phyloP scores from a whole-genome alignment of 2,888 invertebrate species.

The Harpalus rubripes region DNA sequence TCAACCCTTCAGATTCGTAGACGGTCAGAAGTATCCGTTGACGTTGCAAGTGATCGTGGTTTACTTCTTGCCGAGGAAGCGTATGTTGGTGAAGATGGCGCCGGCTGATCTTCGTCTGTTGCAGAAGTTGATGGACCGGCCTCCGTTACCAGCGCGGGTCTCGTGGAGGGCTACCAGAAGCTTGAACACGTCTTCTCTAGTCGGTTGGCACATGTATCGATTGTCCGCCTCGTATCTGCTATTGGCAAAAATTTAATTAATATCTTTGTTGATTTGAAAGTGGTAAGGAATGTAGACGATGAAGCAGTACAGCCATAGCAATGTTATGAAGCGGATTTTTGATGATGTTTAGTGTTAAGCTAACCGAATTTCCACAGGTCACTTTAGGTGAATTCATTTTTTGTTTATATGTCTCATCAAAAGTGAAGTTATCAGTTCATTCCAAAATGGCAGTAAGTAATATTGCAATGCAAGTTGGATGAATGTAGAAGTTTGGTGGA shows the following conservation, averaged over 20 bases:
- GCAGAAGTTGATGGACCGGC: constrained; percentile 81
- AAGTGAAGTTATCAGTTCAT: too few relatives aligned
- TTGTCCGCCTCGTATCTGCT: constrained; percentile 80
- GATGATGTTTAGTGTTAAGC: too few relatives aligned
- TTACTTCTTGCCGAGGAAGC: constrained; percentile 79
- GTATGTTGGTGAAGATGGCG: constrained; percentile 82
- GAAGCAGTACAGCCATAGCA: constrained; percentile 17
- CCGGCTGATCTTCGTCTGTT: constrained; percentile 82
- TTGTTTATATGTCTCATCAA: too few relatives aligned
- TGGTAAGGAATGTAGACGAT: not conserved
- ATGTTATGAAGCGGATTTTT: not conserved
- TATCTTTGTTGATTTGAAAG: not conserved
- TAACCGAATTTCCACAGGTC: too few relatives aligned
- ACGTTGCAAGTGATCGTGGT: constrained; percentile 10
- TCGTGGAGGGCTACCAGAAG: constrained; percentile 82
- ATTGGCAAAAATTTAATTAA: constrained; percentile 10
- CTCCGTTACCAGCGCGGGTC: constrained; percentile 79
- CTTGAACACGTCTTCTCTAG: constrained; percentile 82
- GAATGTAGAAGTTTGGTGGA: too few relatives aligned
- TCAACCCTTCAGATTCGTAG: too few relatives aligned
- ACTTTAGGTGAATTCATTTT: too few relatives aligned
- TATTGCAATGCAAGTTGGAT: too few relatives aligned
- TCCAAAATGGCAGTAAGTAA: too few relatives aligned
- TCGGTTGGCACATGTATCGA: constrained; percentile 82
- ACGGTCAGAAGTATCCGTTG: not conserved